Conservation (phyloP, 2,113 vertebrate genomes). For the Cinclus mexicanus region DNA sequence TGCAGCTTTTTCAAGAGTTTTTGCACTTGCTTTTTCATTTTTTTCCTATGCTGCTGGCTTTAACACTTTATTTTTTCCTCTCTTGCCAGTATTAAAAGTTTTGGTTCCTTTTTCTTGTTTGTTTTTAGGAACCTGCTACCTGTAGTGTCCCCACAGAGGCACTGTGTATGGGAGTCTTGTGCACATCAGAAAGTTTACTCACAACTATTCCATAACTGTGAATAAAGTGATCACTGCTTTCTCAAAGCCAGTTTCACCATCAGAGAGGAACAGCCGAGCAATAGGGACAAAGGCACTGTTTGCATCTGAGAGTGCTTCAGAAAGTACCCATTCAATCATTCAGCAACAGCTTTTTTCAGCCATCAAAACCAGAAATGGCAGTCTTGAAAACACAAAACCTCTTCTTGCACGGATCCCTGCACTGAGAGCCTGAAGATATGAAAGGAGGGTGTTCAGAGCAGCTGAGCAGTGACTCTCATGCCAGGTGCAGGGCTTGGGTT, state of each 20-base stretch:
- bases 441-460: neutral
- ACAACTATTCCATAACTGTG: neutral
- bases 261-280: neutral
- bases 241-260: neutral
- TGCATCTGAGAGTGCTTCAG: neutral
- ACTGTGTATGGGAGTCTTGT: neutral
- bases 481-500: fast-evolving
- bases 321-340: neutral
- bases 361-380: neutral
- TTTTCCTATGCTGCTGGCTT: neutral
- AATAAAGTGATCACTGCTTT: neutral
- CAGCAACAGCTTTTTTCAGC: neutral
- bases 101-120: neutral
- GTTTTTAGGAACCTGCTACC: neutral
- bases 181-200: neutral
- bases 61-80: neutral
- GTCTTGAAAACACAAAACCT: neutral
- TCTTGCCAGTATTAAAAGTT: neutral
- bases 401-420: neutral
- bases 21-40: neutral
- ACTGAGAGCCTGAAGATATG: neutral
- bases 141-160: neutral
- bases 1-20: neutral
- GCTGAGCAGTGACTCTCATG: fast-evolving
- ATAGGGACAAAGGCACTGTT: neutral